Evolutionary conservation across 1,140 invertebrate species (phyloP).

Genomic region (Orius insidiosus): DNA sequence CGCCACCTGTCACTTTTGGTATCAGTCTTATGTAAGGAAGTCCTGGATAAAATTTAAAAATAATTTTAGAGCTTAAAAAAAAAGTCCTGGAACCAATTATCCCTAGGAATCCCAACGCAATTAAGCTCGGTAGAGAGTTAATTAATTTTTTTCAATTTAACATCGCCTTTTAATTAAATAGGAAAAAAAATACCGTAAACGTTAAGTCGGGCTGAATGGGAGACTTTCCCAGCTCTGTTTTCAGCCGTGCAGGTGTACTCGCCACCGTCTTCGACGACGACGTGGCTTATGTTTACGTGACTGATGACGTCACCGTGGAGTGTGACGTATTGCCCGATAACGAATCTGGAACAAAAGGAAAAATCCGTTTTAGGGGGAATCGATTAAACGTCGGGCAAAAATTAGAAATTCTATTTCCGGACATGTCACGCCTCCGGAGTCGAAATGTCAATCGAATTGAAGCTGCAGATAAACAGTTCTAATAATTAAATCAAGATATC

Average conservation of each 20-base stretch:
- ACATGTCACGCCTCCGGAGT: too few species aligned
- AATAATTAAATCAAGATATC: too few species aligned
- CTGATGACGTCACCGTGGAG: conserved; percentile 70
- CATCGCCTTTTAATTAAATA: neutral
- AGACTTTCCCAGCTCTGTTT: conserved; percentile 57
- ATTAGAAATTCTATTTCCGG: too few species aligned
- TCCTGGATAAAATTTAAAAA: conserved; percentile 36
- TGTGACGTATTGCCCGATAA: conserved; percentile 65
- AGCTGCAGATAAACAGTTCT: too few species aligned
- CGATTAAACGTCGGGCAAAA: too few species aligned
- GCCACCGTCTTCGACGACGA: conserved; percentile 71
- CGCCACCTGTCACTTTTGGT: conserved; percentile 68
- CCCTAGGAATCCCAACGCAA: neutral
- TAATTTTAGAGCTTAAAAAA: neutral
- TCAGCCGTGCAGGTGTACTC: conserved; percentile 65
- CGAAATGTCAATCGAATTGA: too few species aligned
- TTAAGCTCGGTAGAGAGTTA: conserved; percentile 13
- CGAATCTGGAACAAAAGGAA: conserved; percentile 36
- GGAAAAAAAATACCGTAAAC: conserved; percentile 50
- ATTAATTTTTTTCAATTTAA: conserved; percentile 15
- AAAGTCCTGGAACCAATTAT: neutral
- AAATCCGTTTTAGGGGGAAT: too few species aligned
- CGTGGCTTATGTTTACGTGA: conserved; percentile 70
- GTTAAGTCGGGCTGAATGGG: conserved; percentile 62
- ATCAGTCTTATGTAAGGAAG: conserved; percentile 67